Evolutionary conservation across 2,888 invertebrate species (phyloP).

Genomic region (Polydrusus cervinus): DNA sequence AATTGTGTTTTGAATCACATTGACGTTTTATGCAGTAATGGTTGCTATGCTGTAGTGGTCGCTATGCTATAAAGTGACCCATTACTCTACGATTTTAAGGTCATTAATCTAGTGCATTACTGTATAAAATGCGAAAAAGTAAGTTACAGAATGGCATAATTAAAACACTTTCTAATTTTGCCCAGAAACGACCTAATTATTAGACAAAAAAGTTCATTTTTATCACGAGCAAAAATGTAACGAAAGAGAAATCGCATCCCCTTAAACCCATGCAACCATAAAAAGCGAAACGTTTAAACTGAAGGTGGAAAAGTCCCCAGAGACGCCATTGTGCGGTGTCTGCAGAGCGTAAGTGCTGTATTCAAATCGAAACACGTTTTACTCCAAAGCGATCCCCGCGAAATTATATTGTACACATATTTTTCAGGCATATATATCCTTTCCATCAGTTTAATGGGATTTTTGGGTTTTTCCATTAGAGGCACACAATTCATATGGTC

Average conservation of each 20-base stretch:
- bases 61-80: no score
- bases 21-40: no score
- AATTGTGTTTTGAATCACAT: no score
- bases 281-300: slow-evolving; percentile 45
- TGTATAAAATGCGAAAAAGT: no score
- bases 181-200: background rate
- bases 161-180: background rate
- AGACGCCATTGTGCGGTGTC: slow-evolving; percentile 40
- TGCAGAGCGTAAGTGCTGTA: slow-evolving; percentile 48
- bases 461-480: slow-evolving; percentile 51
- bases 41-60: no score
- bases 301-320: slow-evolving; percentile 43
- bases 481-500: slow-evolving; percentile 32
- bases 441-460: slow-evolving; percentile 49
- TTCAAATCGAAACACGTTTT: slow-evolving; percentile 52
- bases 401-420: slow-evolving; percentile 53
- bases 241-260: slow-evolving; percentile 9
- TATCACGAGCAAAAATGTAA: background rate
- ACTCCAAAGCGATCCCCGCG: slow-evolving; percentile 45
- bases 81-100: no score
- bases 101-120: no score
- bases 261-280: slow-evolving; percentile 35
- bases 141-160: no score
- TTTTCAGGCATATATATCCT: slow-evolving; percentile 42
- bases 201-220: background rate